These are phyloP conservation scores for Manduca sexta DNA, from an alignment of 1,140 invertebrate species.

Conservation along the genomic window DNA sequence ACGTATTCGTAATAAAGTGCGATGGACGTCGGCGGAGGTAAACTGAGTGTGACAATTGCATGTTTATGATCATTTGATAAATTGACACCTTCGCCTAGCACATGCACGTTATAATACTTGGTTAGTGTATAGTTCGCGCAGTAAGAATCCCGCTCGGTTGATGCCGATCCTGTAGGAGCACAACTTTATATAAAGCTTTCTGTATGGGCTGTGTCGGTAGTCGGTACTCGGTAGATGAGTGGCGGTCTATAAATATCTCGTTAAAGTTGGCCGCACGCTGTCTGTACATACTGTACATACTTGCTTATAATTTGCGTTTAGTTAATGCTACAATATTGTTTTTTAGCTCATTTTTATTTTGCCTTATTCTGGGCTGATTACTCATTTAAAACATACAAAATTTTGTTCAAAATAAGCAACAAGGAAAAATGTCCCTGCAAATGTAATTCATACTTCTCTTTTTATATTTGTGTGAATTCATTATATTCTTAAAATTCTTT, in stretches of 20 bases:
- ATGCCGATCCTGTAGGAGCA: too few species aligned
- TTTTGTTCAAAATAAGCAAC: too few species aligned
- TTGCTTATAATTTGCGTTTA: neutral
- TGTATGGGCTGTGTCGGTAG: neutral
- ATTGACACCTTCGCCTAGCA: constrained; percentile 42
- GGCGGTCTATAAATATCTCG: constrained; percentile 56
- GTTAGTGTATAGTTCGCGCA: neutral
- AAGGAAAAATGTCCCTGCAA: too few species aligned
- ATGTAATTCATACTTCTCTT: too few species aligned
- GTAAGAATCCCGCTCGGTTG: neutral
- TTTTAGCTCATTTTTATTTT: neutral
- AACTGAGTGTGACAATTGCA: constrained; percentile 52
- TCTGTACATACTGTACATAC: neutral
- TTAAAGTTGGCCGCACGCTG: constrained; percentile 23
- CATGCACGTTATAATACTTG: constrained; percentile 40
- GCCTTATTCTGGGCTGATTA: neutral
- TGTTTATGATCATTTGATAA: constrained; percentile 38
- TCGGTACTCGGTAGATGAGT: constrained; percentile 38
- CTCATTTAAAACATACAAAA: neutral
- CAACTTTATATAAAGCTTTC: too few species aligned
- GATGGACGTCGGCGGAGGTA: constrained; percentile 69
- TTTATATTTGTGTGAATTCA: too few species aligned
- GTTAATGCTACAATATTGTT: neutral
- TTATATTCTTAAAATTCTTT: too few species aligned
- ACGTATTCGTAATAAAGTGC: constrained; percentile 42